phyloP scores from a whole-genome alignment of 2,797 vertebrate genomes.

The Coregonus suidteri region DNA sequence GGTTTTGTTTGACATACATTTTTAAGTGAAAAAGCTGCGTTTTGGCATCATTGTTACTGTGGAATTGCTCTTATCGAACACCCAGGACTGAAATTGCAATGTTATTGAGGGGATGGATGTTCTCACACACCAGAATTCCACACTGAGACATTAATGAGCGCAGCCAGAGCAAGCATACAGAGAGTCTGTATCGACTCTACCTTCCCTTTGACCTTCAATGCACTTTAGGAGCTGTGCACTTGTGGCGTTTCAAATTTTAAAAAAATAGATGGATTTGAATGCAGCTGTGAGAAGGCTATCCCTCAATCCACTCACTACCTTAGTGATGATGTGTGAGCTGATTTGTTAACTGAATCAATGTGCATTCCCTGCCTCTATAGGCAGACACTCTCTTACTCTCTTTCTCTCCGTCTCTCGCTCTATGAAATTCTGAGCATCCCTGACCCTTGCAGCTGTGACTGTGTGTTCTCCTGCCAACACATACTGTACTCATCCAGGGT shows the following conservation, averaged over 20 bases:
- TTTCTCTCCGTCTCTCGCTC: not conserved
- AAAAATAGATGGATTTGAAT: not conserved
- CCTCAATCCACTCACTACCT: constrained; percentile 27
- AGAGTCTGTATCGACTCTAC: constrained; percentile 52
- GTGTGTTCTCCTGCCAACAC: constrained; percentile 19
- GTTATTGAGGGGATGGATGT: constrained; percentile 65
- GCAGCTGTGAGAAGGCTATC: not conserved
- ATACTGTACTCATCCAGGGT: not conserved
- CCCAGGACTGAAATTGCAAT: constrained; percentile 59
- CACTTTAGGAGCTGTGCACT: constrained; percentile 47
- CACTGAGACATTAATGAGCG: constrained; percentile 65
- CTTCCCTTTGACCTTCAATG: constrained; percentile 53
- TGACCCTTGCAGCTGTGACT: constrained; percentile 14
- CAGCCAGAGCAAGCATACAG: constrained; percentile 19
- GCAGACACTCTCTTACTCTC: not conserved
- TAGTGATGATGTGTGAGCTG: constrained; percentile 47
- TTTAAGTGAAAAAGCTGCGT: no score
- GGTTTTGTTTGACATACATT: no score
- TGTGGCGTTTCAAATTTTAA: constrained; percentile 49
- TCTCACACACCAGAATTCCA: constrained; percentile 54
- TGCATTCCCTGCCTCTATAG: not conserved
- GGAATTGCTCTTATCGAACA: constrained; percentile 46
- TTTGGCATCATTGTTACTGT: no score
- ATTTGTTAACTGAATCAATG: constrained; percentile 40
- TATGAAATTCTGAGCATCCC: constrained; percentile 12